A percentile compares a stretch with the other conserved stretches of the same genome.
Evolutionary conservation across 2,113 vertebrate genomes (phyloP).

Genomic region (Odocoileus virginianus): DNA sequence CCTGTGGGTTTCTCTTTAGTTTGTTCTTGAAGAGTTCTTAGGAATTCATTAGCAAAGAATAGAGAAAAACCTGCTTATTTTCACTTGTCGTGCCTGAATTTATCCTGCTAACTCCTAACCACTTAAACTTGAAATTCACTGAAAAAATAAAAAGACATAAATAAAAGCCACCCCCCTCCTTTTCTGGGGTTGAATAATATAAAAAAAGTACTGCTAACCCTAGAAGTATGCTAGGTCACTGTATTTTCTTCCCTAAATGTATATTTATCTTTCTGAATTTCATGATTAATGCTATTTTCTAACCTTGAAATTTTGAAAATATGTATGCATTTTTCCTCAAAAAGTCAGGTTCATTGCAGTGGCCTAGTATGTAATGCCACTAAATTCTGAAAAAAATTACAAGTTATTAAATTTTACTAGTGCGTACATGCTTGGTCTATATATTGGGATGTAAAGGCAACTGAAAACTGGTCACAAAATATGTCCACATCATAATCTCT

Average conservation of each 20-base stretch:
- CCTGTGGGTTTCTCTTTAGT: neutral
- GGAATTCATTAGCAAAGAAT: constrained; percentile 38
- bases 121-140: neutral
- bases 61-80: constrained; percentile 32
- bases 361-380: neutral
- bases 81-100: neutral
- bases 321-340: neutral
- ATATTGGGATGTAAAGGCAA: fast-evolving
- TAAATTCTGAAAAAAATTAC: neutral
- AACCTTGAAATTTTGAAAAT: neutral
- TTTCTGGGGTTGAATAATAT: neutral
- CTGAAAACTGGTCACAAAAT: neutral
- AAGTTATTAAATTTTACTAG: neutral
- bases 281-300: neutral
- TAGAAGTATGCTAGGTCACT: neutral
- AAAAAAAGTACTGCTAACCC: neutral
- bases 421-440: neutral
- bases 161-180: neutral
- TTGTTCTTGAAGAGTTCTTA: constrained; percentile 20
- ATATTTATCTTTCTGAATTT: neutral
- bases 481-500: neutral
- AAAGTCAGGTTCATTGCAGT: neutral
- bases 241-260: neutral
- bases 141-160: neutral
- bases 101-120: neutral